Base-by-base conservation (phyloP, 2,888 invertebrate genomes). In the Norana najaformis region DNA sequence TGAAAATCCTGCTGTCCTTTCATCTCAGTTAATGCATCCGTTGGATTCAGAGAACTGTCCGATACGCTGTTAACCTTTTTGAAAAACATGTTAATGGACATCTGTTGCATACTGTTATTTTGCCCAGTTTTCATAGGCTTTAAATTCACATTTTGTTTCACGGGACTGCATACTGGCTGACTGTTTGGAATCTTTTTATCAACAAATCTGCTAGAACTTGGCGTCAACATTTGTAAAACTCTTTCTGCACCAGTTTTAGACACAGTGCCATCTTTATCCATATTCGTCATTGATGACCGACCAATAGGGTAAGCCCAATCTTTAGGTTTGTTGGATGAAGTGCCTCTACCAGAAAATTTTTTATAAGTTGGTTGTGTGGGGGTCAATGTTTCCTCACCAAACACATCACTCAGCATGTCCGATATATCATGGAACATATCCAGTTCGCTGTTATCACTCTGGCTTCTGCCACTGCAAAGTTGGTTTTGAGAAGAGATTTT, bases 331-430 rank as follows among this genome's bases (percentile, higher is more conserved):
- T n/a, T 69, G 30, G 69, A 69, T 69, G 69, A n/a, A n/a, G 69
- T 69, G 69, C 11, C 69, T n/a, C 30, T 69, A 69, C 69, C 30
- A n/a, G 69, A 69, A 69, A 69, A 69, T n/a, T n/a, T 69, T 30
- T n/a, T 69, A n/a, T 30, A 2, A 69, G 69, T 11, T 69, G 69
- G 69, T 69, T 69, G 69, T 30, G 69, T 69, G 30, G 69, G n/a
- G 69, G 69, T 30, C 30, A 69, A n/a, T 69, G 69, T 37, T 85
- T 85, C 85, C 13, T 85, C 85, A 85, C 36, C 35, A 85, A 85
- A 85, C 37, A 37, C 85, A 85, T 85, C 85, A 85, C 37, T 37
- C 18, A 85, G 85, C 85, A 85, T n/a, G 20, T 85, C 85, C 8
- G 36, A 36, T 5, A 85, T 30, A 14, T 85, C 85, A 36, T 35